phyloP scores from a whole-genome alignment of 2,113 vertebrate species.

The Eulemur macaco region DNA sequence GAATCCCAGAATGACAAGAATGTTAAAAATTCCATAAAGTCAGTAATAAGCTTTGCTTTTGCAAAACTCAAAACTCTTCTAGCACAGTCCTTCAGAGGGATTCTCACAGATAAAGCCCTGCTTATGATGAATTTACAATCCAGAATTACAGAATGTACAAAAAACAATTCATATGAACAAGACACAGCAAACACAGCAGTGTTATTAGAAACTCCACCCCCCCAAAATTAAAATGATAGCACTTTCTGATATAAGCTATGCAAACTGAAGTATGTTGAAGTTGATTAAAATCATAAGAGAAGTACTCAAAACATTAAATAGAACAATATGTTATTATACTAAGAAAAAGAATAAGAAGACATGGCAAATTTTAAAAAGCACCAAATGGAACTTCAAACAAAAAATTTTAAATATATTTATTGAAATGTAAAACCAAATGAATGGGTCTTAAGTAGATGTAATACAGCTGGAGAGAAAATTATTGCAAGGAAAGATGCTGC shows the following conservation, averaged over 20 bases:
- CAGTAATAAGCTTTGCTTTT: neutral
- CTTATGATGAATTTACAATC: neutral
- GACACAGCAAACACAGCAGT: neutral
- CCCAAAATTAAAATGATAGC: neutral
- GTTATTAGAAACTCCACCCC: neutral
- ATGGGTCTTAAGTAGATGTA: neutral
- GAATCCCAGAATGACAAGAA: neutral
- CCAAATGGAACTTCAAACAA: neutral
- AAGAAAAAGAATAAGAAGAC: neutral
- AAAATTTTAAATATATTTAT: neutral
- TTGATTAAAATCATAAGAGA: neutral
- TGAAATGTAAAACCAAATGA: conserved; percentile 14
- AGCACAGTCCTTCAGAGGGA: neutral
- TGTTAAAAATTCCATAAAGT: neutral
- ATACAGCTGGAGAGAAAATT: neutral
- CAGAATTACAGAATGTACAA: neutral
- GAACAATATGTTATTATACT: neutral
- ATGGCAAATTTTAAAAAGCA: conserved; percentile 18
- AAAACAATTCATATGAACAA: neutral
- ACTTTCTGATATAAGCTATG: neutral
- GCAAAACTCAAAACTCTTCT: neutral
- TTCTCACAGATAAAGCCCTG: neutral
- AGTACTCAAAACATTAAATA: neutral
- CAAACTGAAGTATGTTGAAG: neutral
- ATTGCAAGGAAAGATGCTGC: neutral